Conservation (phyloP, 2,888 invertebrate species). For the Megastigmus dorsalis region DNA sequence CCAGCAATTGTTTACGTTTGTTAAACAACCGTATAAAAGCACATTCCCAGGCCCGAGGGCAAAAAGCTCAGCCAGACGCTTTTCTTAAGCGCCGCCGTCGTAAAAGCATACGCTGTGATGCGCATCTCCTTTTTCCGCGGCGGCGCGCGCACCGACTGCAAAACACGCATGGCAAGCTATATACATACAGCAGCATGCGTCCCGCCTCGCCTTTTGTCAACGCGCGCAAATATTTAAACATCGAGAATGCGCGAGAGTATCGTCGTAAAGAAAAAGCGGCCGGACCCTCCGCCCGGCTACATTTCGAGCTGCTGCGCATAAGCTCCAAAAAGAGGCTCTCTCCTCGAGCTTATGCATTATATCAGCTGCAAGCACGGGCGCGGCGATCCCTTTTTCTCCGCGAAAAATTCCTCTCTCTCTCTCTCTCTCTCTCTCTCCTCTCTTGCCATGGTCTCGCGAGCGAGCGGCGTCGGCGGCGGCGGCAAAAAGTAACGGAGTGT, state of each 20-base stretch:
- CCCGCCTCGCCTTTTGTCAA: neutral
- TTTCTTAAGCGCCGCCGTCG: conserved; percentile 20
- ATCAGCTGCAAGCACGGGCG: neutral
- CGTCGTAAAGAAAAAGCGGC: conserved; percentile 25
- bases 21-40: conserved; percentile 35
- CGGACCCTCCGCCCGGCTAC: neutral
- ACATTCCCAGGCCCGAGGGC: no score
- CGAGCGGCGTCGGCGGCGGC: no score
- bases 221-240: conserved; percentile 38
- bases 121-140: conserved; percentile 2
- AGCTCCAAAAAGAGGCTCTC: no score
- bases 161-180: no score
- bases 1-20: conserved; percentile 38
- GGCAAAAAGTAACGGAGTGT: conserved; percentile 30
- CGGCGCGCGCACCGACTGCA: no score
- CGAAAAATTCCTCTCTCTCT: conserved; percentile 32
- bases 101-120: neutral
- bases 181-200: no score
- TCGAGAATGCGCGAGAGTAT: neutral
- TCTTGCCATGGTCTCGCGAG: no score
- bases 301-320: conserved; percentile 1
- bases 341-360: conserved; percentile 8
- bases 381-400: neutral
- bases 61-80: neutral
- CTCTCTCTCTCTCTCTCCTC: conserved; percentile 7